These are phyloP conservation scores for Tupaia chinensis DNA, from an alignment of 2,113 vertebrate genomes.

Conservation along the genomic window DNA sequence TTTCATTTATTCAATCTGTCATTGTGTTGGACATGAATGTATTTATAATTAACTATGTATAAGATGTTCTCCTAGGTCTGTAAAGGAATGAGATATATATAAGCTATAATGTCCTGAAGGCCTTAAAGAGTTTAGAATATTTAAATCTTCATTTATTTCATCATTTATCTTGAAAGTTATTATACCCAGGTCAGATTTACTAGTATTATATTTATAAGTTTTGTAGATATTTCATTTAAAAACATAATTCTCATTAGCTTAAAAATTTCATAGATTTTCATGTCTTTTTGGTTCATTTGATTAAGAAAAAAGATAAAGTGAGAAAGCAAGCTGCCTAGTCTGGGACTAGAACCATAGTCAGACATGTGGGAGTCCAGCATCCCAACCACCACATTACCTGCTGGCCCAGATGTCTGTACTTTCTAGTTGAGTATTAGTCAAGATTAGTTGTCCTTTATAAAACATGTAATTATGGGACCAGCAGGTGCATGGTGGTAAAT, in stretches of 20 bases:
- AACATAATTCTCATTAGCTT: background rate
- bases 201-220: conserved; percentile 31
- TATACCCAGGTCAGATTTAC: background rate
- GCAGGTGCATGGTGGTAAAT: no score
- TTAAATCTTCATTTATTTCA: conserved; percentile 7
- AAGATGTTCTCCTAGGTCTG: background rate
- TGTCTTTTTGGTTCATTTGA: conserved; percentile 10
- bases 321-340: no score
- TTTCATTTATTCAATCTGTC: no score
- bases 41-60: background rate
- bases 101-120: background rate
- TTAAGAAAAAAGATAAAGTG: background rate
- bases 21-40: background rate
- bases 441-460: conserved; percentile 42
- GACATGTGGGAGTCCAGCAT: no score
- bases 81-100: conserved; percentile 32
- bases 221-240: conserved; percentile 27
- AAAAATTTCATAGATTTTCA: background rate
- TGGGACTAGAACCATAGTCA: no score
- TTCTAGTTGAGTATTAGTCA: conserved; percentile 30
- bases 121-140: conserved; percentile 20
- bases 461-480: background rate
- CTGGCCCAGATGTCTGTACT: background rate
- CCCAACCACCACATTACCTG: no score
- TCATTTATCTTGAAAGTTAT: conserved; percentile 42